A percentile compares a stretch with the other conserved stretches of the same genome.
Conservation (phyloP, 2,888 invertebrate species). For the Lypha dubia region DNA sequence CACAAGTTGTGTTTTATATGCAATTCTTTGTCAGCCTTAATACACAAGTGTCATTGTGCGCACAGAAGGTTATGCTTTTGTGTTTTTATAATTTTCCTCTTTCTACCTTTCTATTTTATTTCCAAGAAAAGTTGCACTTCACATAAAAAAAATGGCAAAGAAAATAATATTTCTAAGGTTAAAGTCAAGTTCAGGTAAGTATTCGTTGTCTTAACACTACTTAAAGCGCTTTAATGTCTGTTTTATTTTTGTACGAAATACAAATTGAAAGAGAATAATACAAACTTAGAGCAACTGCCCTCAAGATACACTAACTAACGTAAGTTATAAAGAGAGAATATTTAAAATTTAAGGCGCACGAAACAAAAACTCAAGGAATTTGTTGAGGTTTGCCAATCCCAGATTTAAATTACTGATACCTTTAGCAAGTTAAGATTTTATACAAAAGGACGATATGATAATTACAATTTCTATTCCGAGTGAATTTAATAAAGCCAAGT, state of each 20-base stretch:
- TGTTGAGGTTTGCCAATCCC: neutral
- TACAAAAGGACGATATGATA: neutral
- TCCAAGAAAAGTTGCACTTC: neutral
- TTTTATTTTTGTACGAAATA: neutral
- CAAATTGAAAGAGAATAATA: neutral
- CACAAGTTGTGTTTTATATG: neutral
- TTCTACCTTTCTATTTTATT: neutral
- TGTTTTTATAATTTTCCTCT: neutral
- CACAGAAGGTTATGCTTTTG: neutral
- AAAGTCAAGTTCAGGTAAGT: conserved; percentile 29
- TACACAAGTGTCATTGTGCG: neutral
- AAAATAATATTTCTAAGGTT: neutral
- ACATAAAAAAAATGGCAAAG: neutral
- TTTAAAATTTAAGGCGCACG: neutral
- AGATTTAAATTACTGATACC: neutral
- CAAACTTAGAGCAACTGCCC: conserved; percentile 4
- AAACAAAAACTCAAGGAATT: neutral
- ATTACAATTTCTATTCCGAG: neutral
- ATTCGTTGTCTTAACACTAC: neutral
- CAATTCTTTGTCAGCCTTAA: neutral
- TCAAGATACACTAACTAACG: neutral
- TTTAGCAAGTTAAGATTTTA: neutral
- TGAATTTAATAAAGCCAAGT: neutral
- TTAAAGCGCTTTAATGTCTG: neutral
- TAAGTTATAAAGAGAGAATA: neutral